Base-by-base conservation (phyloP, 2,797 vertebrate species). In the Hippocampus kuda region DNA sequence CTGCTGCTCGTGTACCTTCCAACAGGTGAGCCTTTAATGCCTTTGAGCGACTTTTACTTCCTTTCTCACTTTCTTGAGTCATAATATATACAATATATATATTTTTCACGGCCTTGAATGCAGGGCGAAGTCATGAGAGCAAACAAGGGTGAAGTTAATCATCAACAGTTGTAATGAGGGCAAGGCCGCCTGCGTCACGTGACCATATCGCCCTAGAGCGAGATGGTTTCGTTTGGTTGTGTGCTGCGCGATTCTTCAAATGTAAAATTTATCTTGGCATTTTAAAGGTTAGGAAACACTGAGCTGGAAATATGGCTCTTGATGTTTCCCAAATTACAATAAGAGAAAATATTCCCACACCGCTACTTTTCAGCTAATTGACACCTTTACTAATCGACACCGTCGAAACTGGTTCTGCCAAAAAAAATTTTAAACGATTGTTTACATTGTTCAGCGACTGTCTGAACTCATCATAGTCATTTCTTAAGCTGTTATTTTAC, bases 141-240 rank as follows among this genome's bases (percentile, higher is more conserved):
- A 78, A 73, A 78, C 60, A 74, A 70, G 73, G 72, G 11, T n/a
- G 38, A 41, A 59, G 86, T 91, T 88, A 90, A 90, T 91, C 5
- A 89, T 89, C 82, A 16, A 88, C 88, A 82, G 75, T 77, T 75
- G 84, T 74, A 83, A 89, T 81, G 72, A 41, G 66, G 65, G 79
- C 78, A 73, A 84, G 81, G 81, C 81, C 83, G 66, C 66, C 20
- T 5, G 5, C 2, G 74, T 88, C 86, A 89, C 86, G 83, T 89
- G n/a, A 24, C n/a, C n/a, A 26, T 49, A 20, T 49, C 34, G 34
- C 34, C 34, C 46, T 0, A 49, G 15, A 5, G 5, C 6, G 48
- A 18, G 48, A 49, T 49, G 18, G 48, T 49, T 30, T 30, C 30
- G 3, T 30, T 49, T 49, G 48, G 48, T 49, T 49, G 48, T 49